These are phyloP conservation scores for Dynastes maya DNA, from an alignment of 2,888 invertebrate genomes.

Conservation along the genomic window DNA sequence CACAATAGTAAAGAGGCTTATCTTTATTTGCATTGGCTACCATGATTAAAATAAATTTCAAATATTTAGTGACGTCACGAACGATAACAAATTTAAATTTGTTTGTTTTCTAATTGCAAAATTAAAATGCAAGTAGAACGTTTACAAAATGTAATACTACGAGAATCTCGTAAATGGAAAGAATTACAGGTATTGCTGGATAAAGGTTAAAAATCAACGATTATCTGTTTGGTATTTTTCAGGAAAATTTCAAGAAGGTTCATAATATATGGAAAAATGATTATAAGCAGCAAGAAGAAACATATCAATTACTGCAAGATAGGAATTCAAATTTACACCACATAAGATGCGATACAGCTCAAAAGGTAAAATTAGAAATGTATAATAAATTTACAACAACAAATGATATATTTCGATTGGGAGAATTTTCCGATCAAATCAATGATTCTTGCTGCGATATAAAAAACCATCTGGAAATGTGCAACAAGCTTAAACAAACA, in stretches of 20 bases:
- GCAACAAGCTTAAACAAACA: constrained; percentile 5
- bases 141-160: not conserved
- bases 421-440: constrained; percentile 19
- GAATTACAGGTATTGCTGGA: constrained; percentile 1
- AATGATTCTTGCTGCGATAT: constrained; percentile 13
- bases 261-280: not conserved
- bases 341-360: constrained; percentile 11
- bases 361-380: constrained; percentile 21
- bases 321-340: constrained; percentile 11
- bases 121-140: not conserved
- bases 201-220: not conserved
- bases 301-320: constrained; percentile 6
- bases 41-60: too few relatives aligned
- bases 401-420: constrained; percentile 13
- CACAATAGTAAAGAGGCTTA: too few relatives aligned
- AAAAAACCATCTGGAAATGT: not conserved
- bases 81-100: too few relatives aligned
- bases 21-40: too few relatives aligned
- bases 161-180: constrained; percentile 19
- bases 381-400: constrained; percentile 24
- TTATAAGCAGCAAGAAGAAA: constrained; percentile 12
- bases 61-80: too few relatives aligned
- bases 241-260: constrained; percentile 15
- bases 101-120: not conserved
- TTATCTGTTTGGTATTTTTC: not conserved